Evolutionary conservation across 2,797 vertebrate species (phyloP).

Genomic region (Gallirallus australis): DNA sequence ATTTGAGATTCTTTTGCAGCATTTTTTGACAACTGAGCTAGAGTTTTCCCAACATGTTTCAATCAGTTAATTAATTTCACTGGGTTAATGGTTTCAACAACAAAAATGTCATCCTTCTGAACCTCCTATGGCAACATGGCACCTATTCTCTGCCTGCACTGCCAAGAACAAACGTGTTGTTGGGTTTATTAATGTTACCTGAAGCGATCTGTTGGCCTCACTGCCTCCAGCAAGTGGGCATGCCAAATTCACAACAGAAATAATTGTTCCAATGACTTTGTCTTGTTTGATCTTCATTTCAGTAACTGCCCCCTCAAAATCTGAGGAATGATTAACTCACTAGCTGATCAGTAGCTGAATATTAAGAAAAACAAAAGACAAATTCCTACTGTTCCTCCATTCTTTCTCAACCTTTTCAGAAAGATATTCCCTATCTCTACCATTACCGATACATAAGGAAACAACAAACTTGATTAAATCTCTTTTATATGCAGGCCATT

Average conservation of each 20-base stretch:
- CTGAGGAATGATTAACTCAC: background rate
- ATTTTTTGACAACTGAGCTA: background rate
- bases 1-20: background rate
- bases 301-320: background rate
- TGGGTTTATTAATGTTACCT: constrained; percentile 45
- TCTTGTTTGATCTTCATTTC: background rate
- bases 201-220: constrained; percentile 18
- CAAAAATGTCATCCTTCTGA: background rate
- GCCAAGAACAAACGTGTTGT: constrained; percentile 39
- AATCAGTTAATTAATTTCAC: background rate
- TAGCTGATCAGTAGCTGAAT: background rate
- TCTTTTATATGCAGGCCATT: background rate
- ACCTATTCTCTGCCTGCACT: background rate
- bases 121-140: constrained; percentile 32
- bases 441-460: background rate
- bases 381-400: background rate
- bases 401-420: background rate
- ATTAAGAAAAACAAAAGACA: background rate
- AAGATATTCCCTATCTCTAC: background rate
- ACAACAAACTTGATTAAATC: background rate
- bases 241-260: constrained; percentile 2
- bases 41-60: background rate
- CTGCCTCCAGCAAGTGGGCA: background rate
- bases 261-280: background rate
- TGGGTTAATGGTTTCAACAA: background rate